phyloP scores from a whole-genome alignment of 2,797 vertebrate genomes.

The Varecia variegata region DNA sequence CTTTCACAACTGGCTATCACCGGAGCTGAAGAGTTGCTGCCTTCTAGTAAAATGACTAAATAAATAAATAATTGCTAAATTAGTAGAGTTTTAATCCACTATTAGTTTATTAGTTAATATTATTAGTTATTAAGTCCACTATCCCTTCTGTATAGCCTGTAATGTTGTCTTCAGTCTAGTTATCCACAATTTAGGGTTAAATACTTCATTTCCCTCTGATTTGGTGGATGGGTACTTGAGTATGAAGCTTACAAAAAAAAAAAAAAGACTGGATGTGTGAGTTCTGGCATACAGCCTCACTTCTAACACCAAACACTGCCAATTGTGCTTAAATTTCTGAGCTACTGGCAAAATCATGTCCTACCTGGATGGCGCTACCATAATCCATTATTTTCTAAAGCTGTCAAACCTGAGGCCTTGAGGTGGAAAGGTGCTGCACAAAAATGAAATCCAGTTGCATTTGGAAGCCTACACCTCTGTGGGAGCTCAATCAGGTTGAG shows the following conservation, averaged over 20 bases:
- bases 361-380: not conserved
- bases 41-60: not conserved
- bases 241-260: not conserved
- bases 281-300: not conserved
- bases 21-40: not conserved
- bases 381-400: slow-evolving; percentile 21
- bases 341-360: not conserved
- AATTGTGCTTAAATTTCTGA: not conserved
- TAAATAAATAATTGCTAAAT: too few relatives aligned
- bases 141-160: not conserved
- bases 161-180: not conserved
- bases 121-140: not conserved
- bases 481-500: slow-evolving; percentile 57
- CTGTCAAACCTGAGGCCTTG: slow-evolving; percentile 22
- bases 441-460: slow-evolving; percentile 14
- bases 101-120: not conserved
- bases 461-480: not conserved
- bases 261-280: not conserved
- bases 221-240: not conserved
- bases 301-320: not conserved
- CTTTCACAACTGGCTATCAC: not conserved
- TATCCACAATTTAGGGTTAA: not conserved
- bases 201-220: not conserved
- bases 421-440: not conserved
- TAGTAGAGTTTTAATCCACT: not conserved